A percentile compares a stretch with the other conserved stretches of the same genome.
phyloP scores from a whole-genome alignment of 1,140 invertebrate species.

The Drosophila aff. region DNA sequence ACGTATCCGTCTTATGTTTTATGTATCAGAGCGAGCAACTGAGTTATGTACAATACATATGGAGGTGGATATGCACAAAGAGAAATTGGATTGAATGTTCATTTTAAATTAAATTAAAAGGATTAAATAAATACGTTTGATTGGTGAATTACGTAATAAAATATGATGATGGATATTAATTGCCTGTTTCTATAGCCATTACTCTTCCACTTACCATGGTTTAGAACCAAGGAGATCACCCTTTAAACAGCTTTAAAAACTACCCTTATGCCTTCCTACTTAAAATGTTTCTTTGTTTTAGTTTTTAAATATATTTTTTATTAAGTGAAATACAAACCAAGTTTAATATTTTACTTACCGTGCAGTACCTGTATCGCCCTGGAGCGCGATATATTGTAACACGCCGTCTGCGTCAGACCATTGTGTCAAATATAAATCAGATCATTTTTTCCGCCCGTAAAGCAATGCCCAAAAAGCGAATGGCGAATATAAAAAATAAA shows the following conservation, averaged over 20 bases:
- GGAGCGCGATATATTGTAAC: constrained; percentile 48
- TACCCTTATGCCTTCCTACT: neutral
- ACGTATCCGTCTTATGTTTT: constrained; percentile 73
- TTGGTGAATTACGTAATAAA: too few relatives aligned
- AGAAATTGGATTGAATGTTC: neutral
- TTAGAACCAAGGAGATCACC: too few relatives aligned
- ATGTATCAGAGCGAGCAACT: constrained; percentile 71
- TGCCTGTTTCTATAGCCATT: too few relatives aligned
- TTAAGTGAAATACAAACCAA: too few relatives aligned
- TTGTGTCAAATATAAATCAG: constrained; percentile 85
- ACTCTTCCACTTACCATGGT: too few relatives aligned
- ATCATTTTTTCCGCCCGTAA: constrained; percentile 75
- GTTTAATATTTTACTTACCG: neutral
- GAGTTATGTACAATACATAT: constrained; percentile 49
- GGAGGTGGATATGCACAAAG: constrained; percentile 12
- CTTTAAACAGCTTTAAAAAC: neutral
- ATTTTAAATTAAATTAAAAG: neutral
- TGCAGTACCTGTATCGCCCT: constrained; percentile 17
- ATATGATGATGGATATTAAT: too few relatives aligned
- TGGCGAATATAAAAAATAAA: neutral
- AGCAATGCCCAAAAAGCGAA: constrained; percentile 24
- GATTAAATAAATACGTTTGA: neutral
- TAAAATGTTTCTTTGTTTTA: neutral
- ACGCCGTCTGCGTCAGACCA: constrained; percentile 62
- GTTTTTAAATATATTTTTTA: neutral